A percentile compares a stretch with the other conserved stretches of the same genome.
phyloP scores from a whole-genome alignment of 2,888 invertebrate genomes.

The Gordius sp. region DNA sequence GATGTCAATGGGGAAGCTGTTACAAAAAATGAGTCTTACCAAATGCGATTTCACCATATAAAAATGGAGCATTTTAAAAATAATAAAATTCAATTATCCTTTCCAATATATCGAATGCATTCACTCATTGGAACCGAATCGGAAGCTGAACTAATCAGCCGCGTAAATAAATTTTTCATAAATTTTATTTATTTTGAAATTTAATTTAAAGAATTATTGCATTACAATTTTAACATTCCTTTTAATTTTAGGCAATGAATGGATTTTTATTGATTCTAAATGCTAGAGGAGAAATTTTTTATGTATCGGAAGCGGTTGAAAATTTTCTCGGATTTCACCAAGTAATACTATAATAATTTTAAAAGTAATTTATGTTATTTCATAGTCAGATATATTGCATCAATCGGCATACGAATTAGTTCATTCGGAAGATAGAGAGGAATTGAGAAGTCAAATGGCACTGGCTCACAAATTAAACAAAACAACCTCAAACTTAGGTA shows the following conservation, averaged over 20 bases:
- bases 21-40: too few species aligned
- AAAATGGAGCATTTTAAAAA: too few species aligned
- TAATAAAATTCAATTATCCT: too few species aligned
- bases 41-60: too few species aligned
- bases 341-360: slow-evolving; percentile 36
- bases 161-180: too few species aligned
- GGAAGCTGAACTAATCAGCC: too few species aligned
- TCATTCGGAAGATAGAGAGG: slow-evolving; percentile 91
- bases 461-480: background rate
- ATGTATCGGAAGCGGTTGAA: slow-evolving; percentile 95
- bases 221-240: slow-evolving; percentile 4
- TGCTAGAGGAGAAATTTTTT: slow-evolving; percentile 84
- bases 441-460: slow-evolving; percentile 33
- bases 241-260: slow-evolving; percentile 58
- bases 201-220: background rate
- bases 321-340: slow-evolving; percentile 98
- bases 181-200: background rate
- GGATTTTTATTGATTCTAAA: slow-evolving; percentile 95
- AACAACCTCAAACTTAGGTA: background rate
- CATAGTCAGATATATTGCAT: slow-evolving; percentile 91
- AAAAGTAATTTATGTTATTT: slow-evolving; percentile 19
- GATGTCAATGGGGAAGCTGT: too few species aligned
- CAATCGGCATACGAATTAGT: slow-evolving; percentile 96
- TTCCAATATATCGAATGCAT: too few species aligned
- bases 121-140: too few species aligned